These are phyloP conservation scores for Procavia capensis DNA, from an alignment of 2,113 vertebrate species.

Conservation along the genomic window DNA sequence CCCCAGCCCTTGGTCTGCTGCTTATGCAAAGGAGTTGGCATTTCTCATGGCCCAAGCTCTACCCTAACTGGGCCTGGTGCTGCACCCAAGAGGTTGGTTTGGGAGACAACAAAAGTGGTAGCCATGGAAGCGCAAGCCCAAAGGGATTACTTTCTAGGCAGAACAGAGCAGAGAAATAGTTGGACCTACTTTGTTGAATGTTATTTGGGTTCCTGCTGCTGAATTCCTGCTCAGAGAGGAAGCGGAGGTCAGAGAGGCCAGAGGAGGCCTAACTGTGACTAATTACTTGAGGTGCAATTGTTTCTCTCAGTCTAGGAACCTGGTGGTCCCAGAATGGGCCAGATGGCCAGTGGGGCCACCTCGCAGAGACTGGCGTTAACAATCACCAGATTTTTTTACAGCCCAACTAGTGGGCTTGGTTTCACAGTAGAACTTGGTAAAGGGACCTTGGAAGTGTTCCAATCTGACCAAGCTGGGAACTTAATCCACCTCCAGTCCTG, in stretches of 20 bases:
- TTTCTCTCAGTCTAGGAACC: background rate
- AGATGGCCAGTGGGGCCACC: background rate
- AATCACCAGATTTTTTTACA: constrained; percentile 47
- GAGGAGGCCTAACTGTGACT: background rate
- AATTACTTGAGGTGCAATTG: background rate
- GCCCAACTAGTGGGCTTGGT: background rate
- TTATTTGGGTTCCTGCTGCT: background rate
- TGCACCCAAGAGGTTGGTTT: background rate
- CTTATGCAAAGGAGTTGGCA: background rate
- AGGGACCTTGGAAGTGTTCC: background rate
- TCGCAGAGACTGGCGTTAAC: background rate
- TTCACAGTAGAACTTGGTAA: background rate
- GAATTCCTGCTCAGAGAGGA: background rate
- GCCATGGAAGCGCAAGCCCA: background rate
- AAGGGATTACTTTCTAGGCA: background rate
- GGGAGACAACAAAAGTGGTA: background rate
- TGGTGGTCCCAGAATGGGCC: background rate
- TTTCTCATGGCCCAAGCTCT: background rate
- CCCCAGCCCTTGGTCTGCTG: background rate
- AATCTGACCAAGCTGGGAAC: background rate
- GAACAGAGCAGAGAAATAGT: background rate
- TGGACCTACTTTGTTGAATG: too few species aligned
- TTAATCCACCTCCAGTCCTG: background rate
- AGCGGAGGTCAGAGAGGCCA: background rate
- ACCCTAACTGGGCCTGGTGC: constrained; percentile 17